phyloP scores from a whole-genome alignment of 2,113 vertebrate genomes.

The Bettongia penicillata region DNA sequence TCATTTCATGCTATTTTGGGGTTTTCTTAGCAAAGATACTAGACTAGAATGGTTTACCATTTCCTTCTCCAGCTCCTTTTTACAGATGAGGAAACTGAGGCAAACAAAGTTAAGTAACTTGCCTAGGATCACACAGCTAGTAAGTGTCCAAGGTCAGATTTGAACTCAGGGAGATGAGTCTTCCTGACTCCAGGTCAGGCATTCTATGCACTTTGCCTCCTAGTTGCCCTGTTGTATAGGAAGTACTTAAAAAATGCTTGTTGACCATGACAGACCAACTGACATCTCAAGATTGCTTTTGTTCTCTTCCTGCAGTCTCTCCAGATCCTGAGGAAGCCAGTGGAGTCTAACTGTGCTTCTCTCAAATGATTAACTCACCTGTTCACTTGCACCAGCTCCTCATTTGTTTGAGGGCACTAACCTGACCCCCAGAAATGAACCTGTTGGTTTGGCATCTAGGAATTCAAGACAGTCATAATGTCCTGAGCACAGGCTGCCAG shows the following conservation, averaged over 20 bases:
- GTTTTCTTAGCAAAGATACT: not conserved
- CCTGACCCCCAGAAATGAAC: not conserved
- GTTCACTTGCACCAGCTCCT: not conserved
- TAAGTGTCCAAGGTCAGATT: not conserved
- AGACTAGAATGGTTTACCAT: not conserved
- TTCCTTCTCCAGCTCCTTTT: not conserved
- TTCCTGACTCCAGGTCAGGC: not conserved
- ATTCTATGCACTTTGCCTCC: not conserved
- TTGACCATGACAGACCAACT: not conserved
- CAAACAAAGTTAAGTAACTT: not conserved
- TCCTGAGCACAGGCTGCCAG: too few relatives aligned
- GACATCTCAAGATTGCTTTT: not conserved
- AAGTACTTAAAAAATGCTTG: not conserved
- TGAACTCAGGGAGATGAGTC: not conserved
- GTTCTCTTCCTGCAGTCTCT: not conserved
- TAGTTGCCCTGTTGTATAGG: not conserved
- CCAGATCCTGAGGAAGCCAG: not conserved
- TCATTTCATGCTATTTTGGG: not conserved
- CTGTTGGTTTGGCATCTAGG: not conserved
- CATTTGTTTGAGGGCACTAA: not conserved
- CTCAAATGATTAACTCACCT: not conserved
- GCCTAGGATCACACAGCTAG: not conserved
- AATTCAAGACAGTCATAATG: fast-evolving
- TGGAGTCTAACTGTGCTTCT: not conserved
- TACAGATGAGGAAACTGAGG: not conserved